Conservation (phyloP, 2,888 invertebrate species). For the Bedellia somnulentella region DNA sequence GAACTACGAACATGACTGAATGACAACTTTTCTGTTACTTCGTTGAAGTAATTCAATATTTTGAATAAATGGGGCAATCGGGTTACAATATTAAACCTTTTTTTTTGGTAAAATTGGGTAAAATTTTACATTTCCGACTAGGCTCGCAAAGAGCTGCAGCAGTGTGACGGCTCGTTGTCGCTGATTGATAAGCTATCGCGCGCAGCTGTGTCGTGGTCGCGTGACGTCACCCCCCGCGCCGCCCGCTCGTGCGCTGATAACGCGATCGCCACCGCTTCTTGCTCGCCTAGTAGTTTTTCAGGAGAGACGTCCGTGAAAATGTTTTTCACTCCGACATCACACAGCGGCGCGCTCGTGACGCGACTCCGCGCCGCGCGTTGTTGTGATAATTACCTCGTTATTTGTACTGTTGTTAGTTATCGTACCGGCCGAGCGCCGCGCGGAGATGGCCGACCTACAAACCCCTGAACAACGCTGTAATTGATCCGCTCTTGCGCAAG, state of each 20-base stretch:
- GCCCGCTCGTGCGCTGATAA: slow-evolving; percentile 29
- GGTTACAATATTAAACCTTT: no score
- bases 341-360: slow-evolving; percentile 9
- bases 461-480: no score
- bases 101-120: slow-evolving; percentile 19
- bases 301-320: slow-evolving; percentile 28
- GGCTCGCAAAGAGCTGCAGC: slow-evolving; percentile 14
- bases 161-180: slow-evolving; percentile 6
- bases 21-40: no score
- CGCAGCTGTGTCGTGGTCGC: slow-evolving; percentile 20
- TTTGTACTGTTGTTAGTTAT: no score
- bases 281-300: slow-evolving; percentile 54
- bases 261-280: slow-evolving; percentile 37
- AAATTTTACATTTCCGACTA: slow-evolving; percentile 22
- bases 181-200: slow-evolving; percentile 37
- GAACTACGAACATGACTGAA: no score
- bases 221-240: slow-evolving; percentile 24
- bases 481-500: no score
- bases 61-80: no score
- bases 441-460: no score
- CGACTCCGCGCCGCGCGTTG: no score
- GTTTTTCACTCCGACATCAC: slow-evolving; percentile 28
- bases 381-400: no score
- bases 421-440: no score
- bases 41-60: no score